Base-by-base conservation (phyloP, 2,797 vertebrate species). In the Atherinosoma microstoma region DNA sequence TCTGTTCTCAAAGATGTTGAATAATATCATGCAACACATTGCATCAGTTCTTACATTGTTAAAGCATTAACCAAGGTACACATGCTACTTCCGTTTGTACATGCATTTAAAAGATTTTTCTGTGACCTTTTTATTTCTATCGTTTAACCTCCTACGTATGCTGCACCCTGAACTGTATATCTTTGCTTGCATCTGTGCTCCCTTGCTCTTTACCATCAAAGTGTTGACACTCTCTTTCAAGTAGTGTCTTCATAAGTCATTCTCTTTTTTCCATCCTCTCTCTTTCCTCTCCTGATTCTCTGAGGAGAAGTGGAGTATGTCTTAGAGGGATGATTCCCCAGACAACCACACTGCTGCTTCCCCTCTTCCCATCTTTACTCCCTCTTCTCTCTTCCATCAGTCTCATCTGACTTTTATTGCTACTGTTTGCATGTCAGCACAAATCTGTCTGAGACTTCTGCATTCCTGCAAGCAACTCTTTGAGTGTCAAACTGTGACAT, bases 221-320 rank as follows among this genome's bases (percentile, higher is more conserved):
- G 88, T 82, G 76, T 85, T 80, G 80, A 87, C 84, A 85, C 80
- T 87, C 70, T 84, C 87, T 92, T 92, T 93, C 83, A 93, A 90
- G 87, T 90, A 38, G 68, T 59, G 42, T 88, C 89, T 87, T 93
- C 90, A 91, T 92, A 90, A 91, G 84, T 82, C 88, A 93, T 92
- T 92, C 92, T 78, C 91, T 90, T 90, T 91, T 74, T 73, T 79
- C 83, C 76, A 69, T 71, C 74, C 54, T 76, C 69, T 74, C 75
- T 51, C 53, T 60, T 78, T 77, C 78, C 67, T 64, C 64, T 63
- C 76, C 72, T 73, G 59, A 13, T 81, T 76, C 91, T 90, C 89
- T 5, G 74, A 89, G 88, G 89, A 91, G 87, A 83, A 78, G 64
- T 77, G 49, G 66, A 85, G 82, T 70, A 69, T 79, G 74, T 89